Evolutionary conservation across 1,140 invertebrate genomes (phyloP).

Genomic region (Caenorhabditis remanei): DNA sequence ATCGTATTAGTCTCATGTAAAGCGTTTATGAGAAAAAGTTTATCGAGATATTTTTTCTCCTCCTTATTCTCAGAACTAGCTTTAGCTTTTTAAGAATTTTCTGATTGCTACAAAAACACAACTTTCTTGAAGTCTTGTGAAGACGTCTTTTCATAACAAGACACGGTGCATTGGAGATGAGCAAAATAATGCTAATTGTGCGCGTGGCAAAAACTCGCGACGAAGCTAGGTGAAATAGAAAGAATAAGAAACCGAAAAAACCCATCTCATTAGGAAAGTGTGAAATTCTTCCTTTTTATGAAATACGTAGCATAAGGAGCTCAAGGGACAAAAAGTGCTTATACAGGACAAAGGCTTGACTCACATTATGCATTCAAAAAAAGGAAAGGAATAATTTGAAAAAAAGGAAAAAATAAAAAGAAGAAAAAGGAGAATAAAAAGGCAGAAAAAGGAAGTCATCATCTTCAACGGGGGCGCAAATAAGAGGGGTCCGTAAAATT

Average conservation of each 20-base stretch:
- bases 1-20: background rate
- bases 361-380: background rate
- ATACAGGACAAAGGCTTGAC: conserved; percentile 10
- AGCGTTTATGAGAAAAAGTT: too few relatives aligned
- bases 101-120: too few relatives aligned
- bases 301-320: too few relatives aligned
- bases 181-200: conserved; percentile 31
- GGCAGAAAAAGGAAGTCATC: background rate
- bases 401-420: background rate
- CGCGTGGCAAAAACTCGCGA: background rate
- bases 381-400: background rate
- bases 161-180: background rate
- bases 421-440: background rate
- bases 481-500: too few relatives aligned
- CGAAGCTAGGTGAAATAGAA: background rate
- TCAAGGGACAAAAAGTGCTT: background rate
- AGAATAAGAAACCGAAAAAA: background rate
- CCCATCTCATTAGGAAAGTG: conserved; percentile 34
- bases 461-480: background rate
- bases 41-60: too few relatives aligned
- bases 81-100: too few relatives aligned
- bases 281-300: background rate
- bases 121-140: too few relatives aligned
- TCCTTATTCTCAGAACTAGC: too few relatives aligned
- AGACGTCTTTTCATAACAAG: background rate